Conservation (phyloP, 2,113 vertebrate genomes). For the Siniperca knerii region DNA sequence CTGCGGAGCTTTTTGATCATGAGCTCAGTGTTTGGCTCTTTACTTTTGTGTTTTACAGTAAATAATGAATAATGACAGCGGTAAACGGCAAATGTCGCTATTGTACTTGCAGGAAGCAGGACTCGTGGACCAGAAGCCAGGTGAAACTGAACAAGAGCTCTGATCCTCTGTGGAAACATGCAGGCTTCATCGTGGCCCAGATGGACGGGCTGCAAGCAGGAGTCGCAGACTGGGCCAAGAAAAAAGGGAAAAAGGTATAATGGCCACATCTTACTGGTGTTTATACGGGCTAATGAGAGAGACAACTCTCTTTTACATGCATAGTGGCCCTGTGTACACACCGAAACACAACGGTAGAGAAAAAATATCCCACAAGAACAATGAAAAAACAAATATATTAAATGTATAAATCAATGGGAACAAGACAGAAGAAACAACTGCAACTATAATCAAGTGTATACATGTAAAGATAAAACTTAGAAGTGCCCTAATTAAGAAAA, state of each 20-base stretch:
- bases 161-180: constrained; percentile 90
- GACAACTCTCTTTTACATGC: background rate
- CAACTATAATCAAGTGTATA: background rate
- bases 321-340: background rate
- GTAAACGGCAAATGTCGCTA: background rate
- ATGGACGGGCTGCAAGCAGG: constrained; percentile 91
- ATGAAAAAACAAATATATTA: background rate
- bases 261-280: rapidly evolving
- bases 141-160: constrained; percentile 81
- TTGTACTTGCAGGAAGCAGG: constrained; percentile 86
- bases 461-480: background rate
- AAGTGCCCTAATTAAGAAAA: background rate
- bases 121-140: constrained; percentile 88
- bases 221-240: constrained; percentile 85
- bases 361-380: background rate
- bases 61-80: background rate
- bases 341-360: background rate
- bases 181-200: constrained; percentile 89
- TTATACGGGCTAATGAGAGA: background rate
- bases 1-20: background rate
- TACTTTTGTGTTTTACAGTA: background rate
- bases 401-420: background rate
- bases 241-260: constrained; percentile 83
- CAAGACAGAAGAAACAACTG: constrained; percentile 1
- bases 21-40: background rate